Percentiles rank a stretch among this genome's conserved stretches.
Conservation (phyloP, 1,140 invertebrate species). For the Adelges cooleyi region DNA sequence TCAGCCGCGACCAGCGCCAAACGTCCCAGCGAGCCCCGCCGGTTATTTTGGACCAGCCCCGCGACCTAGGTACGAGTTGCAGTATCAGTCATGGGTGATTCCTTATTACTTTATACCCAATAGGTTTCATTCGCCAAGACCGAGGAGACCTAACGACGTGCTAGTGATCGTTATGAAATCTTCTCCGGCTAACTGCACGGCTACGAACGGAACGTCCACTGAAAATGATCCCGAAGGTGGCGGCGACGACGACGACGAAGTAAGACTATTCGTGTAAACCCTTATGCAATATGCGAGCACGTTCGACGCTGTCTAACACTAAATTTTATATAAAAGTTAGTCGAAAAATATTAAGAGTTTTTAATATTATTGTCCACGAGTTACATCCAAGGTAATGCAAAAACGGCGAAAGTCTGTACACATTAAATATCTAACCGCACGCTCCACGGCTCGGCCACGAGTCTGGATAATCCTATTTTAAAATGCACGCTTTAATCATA, state of each 20-base stretch:
- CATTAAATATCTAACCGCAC: too few relatives aligned
- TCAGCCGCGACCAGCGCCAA: background rate
- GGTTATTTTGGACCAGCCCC: background rate
- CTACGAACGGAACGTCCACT: background rate
- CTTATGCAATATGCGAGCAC: too few relatives aligned
- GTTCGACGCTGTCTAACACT: too few relatives aligned
- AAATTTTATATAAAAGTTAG: too few relatives aligned
- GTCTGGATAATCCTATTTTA: too few relatives aligned
- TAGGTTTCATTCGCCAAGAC: background rate
- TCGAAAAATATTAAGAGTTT: too few relatives aligned
- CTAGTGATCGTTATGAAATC: conserved; percentile 9
- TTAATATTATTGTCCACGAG: too few relatives aligned
- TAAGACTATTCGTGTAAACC: background rate
- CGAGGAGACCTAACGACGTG: background rate
- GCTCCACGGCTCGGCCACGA: too few relatives aligned
- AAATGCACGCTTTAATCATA: too few relatives aligned
- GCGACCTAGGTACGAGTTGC: conserved; percentile 12
- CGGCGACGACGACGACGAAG: background rate
- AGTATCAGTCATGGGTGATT: background rate
- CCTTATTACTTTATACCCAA: conserved; percentile 7
- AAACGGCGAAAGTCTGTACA: too few relatives aligned
- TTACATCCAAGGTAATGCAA: too few relatives aligned
- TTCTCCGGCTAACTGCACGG: background rate
- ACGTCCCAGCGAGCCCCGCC: background rate
- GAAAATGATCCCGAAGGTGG: background rate